phyloP scores from a whole-genome alignment of 2,888 invertebrate genomes.

The Acanthopleura granulata region DNA sequence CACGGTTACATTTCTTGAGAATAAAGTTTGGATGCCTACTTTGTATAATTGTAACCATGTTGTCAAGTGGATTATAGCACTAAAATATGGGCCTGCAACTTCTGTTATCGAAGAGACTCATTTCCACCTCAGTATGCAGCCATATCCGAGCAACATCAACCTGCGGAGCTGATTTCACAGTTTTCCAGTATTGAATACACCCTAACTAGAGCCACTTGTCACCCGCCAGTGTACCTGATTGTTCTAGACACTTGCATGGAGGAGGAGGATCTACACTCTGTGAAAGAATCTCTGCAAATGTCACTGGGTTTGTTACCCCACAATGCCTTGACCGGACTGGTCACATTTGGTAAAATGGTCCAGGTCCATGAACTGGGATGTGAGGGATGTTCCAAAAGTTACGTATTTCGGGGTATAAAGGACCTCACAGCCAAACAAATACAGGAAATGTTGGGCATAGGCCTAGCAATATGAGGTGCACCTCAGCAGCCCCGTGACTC shows the following conservation, averaged over 20 bases:
- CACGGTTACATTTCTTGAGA: no score
- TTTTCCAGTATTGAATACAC: conserved; percentile 99
- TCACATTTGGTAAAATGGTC: conserved; percentile 99
- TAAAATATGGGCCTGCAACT: conserved; percentile 98
- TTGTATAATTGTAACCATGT: conserved; percentile 40
- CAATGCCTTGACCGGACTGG: no score
- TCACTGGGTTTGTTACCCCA: conserved; percentile 81
- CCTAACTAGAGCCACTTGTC: conserved; percentile 88
- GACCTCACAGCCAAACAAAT: conserved; percentile 96
- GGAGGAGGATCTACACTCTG: conserved; percentile 94
- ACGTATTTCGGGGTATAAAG: conserved; percentile 98
- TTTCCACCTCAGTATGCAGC: conserved; percentile 99
- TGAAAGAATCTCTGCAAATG: conserved; percentile 75
- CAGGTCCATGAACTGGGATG: conserved; percentile 96
- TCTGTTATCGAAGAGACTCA: conserved; percentile 98
- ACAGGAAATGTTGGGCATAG: conserved; percentile 75
- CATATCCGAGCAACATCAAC: conserved; percentile 97
- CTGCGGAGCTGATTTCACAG: conserved; percentile 95
- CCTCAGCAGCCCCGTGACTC: conserved; percentile 45
- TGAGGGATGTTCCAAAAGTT: conserved; percentile 96
- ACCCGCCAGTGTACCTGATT: conserved; percentile 95
- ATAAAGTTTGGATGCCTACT: no score
- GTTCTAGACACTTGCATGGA: conserved; percentile 98
- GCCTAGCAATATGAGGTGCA: conserved; percentile 43
- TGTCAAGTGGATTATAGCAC: conserved; percentile 97